Conservation (phyloP, 2,113 vertebrate species). For the Phaethornis superciliosus region DNA sequence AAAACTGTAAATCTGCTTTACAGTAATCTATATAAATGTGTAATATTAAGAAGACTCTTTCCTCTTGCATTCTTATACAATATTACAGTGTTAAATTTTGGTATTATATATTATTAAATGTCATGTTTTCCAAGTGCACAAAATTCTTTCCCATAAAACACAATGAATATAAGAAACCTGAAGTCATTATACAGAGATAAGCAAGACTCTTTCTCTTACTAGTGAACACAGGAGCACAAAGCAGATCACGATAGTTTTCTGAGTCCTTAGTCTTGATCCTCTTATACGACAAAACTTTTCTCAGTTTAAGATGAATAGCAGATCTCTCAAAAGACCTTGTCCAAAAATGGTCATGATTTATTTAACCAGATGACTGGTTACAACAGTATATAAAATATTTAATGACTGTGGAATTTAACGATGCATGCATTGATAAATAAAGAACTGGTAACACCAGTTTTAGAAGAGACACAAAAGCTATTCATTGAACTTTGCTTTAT, state of each 20-base stretch:
- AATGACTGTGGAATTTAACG: neutral
- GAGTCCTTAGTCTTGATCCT: neutral
- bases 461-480: neutral
- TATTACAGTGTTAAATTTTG: neutral
- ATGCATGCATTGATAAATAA: neutral
- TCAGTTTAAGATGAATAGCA: neutral
- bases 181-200: neutral
- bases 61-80: neutral
- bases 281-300: neutral
- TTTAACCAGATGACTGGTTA: neutral
- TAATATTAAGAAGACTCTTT: neutral
- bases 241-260: neutral
- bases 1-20: neutral
- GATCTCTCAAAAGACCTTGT: neutral
- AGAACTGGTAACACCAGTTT: neutral
- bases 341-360: neutral
- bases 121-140: neutral
- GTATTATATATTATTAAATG: neutral
- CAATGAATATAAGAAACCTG: neutral
- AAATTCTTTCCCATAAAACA: neutral
- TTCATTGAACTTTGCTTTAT: neutral
- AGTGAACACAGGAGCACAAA: neutral
- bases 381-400: neutral
- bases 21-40: neutral
- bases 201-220: neutral